phyloP scores from a whole-genome alignment of 2,888 invertebrate genomes.

The Caenorhabditis afra region DNA sequence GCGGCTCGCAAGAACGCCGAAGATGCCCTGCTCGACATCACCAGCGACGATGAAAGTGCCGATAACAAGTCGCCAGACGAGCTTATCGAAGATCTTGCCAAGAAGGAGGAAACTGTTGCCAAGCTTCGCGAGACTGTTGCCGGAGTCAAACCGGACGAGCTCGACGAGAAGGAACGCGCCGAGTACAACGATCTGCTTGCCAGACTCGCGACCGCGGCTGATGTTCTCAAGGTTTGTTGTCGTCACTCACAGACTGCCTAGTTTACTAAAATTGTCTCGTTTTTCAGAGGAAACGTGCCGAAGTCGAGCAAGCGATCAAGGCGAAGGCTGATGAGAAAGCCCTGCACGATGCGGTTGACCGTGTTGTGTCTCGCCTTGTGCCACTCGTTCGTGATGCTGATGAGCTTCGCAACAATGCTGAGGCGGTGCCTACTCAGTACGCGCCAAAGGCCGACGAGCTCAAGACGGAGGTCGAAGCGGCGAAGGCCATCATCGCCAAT shows the following conservation, averaged over 20 bases:
- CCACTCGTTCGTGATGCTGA: constrained; percentile 59
- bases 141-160: constrained; percentile 40
- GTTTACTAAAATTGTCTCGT: background rate
- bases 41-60: constrained; percentile 21
- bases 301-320: constrained; percentile 55
- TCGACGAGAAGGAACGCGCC: constrained; percentile 58
- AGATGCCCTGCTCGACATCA: constrained; percentile 63
- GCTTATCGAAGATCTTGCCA: background rate
- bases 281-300: constrained; percentile 59
- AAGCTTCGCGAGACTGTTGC: constrained; percentile 49
- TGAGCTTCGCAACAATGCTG: constrained; percentile 54
- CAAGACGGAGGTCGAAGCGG: constrained; percentile 41
- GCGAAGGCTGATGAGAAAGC: constrained; percentile 59
- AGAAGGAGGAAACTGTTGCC: constrained; percentile 26
- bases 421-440: constrained; percentile 63
- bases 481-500: constrained; percentile 7
- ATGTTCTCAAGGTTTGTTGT: no score
- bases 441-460: constrained; percentile 56
- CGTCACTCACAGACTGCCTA: no score
- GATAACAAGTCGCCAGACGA: constrained; percentile 3
- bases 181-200: constrained; percentile 60
- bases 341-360: constrained; percentile 57
- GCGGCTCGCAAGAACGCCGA: constrained; percentile 68
- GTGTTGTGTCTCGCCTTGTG: constrained; percentile 51
- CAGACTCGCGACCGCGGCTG: constrained; percentile 1